Evolutionary conservation across 1,140 invertebrate species (phyloP).

Genomic region (Agrypnia vestita): DNA sequence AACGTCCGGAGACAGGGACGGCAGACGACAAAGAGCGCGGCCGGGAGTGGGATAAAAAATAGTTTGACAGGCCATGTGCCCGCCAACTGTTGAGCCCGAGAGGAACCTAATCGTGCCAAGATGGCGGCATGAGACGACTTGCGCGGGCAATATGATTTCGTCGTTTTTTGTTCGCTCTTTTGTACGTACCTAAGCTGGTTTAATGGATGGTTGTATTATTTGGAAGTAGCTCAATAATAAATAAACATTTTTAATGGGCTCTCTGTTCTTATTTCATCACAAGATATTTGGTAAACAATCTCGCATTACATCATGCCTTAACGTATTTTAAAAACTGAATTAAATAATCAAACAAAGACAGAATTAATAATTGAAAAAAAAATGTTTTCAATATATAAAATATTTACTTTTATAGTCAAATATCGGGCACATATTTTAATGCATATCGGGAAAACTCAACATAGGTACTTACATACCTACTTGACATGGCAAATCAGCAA

Average conservation of each 20-base stretch:
- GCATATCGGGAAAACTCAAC: too few species aligned
- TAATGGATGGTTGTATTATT: constrained; percentile 6
- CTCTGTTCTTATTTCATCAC: neutral
- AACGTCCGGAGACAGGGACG: neutral
- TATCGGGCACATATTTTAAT: too few species aligned
- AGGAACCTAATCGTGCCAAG: constrained; percentile 10
- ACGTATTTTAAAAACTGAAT: neutral
- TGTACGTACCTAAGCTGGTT: constrained; percentile 7
- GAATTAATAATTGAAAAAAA: too few species aligned
- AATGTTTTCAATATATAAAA: too few species aligned
- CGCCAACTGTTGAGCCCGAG: constrained; percentile 20
- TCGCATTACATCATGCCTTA: neutral
- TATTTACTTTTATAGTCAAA: too few species aligned
- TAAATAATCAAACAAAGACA: neutral
- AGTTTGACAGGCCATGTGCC: constrained; percentile 32
- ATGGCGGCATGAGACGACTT: neutral
- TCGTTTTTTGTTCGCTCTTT: constrained; percentile 13
- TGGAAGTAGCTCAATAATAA: neutral
- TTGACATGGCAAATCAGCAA: too few species aligned
- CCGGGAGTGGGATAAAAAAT: constrained; percentile 24
- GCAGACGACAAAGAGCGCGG: neutral
- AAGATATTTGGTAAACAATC: neutral
- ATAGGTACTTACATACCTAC: too few species aligned
- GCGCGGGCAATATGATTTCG: constrained; percentile 27
- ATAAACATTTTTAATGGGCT: neutral